Evolutionary conservation across 2,888 invertebrate species (phyloP).

Genomic region (Clanis bilineata): DNA sequence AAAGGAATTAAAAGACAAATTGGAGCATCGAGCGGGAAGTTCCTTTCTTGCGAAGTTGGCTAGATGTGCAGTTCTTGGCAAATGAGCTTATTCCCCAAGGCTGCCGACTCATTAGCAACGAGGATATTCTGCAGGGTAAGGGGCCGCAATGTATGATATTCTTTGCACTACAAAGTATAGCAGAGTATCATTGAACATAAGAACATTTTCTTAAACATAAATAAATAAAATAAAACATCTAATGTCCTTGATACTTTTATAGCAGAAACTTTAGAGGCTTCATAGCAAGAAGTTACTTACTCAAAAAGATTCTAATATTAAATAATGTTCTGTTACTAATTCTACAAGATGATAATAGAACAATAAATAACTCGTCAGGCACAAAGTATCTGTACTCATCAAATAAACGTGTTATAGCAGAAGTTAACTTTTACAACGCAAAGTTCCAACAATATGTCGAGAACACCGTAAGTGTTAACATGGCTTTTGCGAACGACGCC

Average conservation of each 20-base stretch:
- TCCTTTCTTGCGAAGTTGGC: slow-evolving; percentile 52
- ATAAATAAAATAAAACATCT: not conserved
- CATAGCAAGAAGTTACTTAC: no score
- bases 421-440: not conserved
- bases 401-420: not conserved
- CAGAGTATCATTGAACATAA: not conserved
- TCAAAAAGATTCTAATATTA: no score
- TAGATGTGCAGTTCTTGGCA: slow-evolving; percentile 57
- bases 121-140: slow-evolving; percentile 45
- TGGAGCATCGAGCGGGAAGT: slow-evolving; percentile 53
- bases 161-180: slow-evolving; percentile 29
- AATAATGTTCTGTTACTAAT: not conserved
- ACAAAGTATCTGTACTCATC: not conserved
- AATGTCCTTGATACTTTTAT: no score
- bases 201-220: not conserved
- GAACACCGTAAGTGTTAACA: slow-evolving; percentile 15
- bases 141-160: slow-evolving; percentile 42
- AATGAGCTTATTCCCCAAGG: slow-evolving; percentile 71
- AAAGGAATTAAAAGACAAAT: slow-evolving; percentile 61
- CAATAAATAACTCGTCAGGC: not conserved
- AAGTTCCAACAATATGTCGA: slow-evolving; percentile 12
- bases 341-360: not conserved
- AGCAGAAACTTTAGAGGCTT: no score
- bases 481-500: slow-evolving; percentile 27
- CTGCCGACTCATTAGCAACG: slow-evolving; percentile 61